Percentiles rank a stretch among this genome's conserved stretches.
Conservation (phyloP, 2,113 vertebrate genomes). For the Xyliphius kryptos region DNA sequence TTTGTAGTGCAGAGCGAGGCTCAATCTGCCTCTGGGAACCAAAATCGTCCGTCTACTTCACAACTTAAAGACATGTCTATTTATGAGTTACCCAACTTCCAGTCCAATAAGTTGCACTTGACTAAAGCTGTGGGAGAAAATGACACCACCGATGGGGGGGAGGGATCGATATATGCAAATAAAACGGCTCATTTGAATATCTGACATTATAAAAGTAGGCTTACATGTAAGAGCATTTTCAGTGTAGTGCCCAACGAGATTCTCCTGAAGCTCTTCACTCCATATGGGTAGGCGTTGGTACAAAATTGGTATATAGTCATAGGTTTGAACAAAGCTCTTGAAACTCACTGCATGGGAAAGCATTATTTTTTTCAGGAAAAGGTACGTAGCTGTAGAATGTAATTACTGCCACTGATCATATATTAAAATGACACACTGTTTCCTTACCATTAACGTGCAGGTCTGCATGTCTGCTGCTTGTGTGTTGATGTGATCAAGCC, state of each 20-base stretch:
- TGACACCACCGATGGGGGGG: conserved; percentile 18
- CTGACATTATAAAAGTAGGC: conserved; percentile 28
- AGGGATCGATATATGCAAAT: conserved; percentile 37
- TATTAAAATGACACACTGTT: conserved; percentile 21
- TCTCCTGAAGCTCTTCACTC: conserved; percentile 34
- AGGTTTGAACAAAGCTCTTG: conserved; percentile 26
- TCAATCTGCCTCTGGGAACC: conserved; percentile 27
- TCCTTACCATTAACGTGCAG: conserved; percentile 19
- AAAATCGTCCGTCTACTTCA: too few species aligned
- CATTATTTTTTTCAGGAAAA: conserved; percentile 25
- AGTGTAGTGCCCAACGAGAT: conserved; percentile 26
- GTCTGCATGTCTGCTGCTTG: conserved; percentile 11
- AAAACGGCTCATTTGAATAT: conserved; percentile 34
- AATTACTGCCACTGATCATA: conserved; percentile 29
- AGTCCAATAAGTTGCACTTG: conserved; percentile 25
- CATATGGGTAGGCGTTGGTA: conserved; percentile 34
- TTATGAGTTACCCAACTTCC: too few species aligned
- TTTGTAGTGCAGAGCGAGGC: conserved; percentile 21
- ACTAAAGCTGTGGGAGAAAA: conserved; percentile 31
- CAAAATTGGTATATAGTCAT: conserved; percentile 29
- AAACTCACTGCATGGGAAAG: conserved; percentile 23
- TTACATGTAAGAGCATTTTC: conserved; percentile 26
- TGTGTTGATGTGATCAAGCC: too few species aligned
- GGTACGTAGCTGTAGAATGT: conserved; percentile 17
- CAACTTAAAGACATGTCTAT: too few species aligned